phyloP scores from a whole-genome alignment of 1,140 invertebrate species.

The Trypoxylus dichotomus region DNA sequence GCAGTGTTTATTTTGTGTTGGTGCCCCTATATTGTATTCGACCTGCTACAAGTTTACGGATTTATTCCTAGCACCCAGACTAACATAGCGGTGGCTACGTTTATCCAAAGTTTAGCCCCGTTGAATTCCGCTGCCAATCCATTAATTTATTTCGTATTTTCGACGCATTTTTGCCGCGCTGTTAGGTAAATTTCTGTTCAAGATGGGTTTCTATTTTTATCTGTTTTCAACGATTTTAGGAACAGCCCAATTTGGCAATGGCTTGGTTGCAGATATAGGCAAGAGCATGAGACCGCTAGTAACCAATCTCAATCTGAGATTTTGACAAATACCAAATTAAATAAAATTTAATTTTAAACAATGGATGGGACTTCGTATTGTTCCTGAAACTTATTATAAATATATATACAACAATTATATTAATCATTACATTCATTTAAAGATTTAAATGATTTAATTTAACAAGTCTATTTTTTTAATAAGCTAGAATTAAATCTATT shows the following conservation, averaged over 20 bases:
- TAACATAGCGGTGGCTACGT: constrained; percentile 82
- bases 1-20: constrained; percentile 94
- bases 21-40: constrained; percentile 94
- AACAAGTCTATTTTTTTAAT: no score
- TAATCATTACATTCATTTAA: no score
- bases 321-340: background rate
- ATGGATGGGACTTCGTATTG: background rate
- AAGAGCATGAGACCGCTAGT: background rate
- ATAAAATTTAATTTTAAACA: background rate
- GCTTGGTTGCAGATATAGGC: background rate
- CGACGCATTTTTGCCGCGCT: constrained; percentile 68
- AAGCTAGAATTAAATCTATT: no score
- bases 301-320: background rate
- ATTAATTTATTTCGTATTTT: constrained; percentile 93
- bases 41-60: constrained; percentile 88
- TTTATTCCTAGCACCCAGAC: constrained; percentile 78
- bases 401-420: no score
- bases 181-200: no score
- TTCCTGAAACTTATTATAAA: no score
- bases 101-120: constrained; percentile 91
- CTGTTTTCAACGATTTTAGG: background rate
- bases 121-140: constrained; percentile 95
- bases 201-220: no score
- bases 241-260: background rate
- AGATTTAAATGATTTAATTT: no score